Conservation (phyloP, 2,888 invertebrate genomes). For the Azorinus chamasolen region DNA sequence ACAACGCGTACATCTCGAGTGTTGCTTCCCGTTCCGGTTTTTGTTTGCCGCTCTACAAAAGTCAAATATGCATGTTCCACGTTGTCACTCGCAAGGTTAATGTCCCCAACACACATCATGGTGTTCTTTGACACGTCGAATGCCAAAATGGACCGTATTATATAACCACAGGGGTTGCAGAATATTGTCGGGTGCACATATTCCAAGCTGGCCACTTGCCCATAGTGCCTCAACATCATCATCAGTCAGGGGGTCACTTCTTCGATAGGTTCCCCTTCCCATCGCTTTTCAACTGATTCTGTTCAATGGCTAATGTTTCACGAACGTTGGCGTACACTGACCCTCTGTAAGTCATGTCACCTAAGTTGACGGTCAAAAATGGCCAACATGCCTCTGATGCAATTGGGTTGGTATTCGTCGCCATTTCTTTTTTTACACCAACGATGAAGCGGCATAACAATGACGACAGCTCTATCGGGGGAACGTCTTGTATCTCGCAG, state of each 20-base stretch:
- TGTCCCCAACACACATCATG: constrained; percentile 49
- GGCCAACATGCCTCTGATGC: not conserved
- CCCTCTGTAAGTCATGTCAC: not conserved
- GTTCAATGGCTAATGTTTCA: not conserved
- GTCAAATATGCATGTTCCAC: constrained; percentile 34
- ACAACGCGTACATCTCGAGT: constrained; percentile 36
- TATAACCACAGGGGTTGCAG: constrained; percentile 44
- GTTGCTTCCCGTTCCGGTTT: constrained; percentile 45
- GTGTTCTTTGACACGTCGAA: constrained; percentile 33
- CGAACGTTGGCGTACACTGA: not conserved
- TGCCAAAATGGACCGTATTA: constrained; percentile 46
- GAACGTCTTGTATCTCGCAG: too few relatives aligned
- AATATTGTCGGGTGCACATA: constrained; percentile 29
- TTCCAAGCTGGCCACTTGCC: constrained; percentile 31
- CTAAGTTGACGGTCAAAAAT: not conserved
- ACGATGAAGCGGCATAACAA: not conserved
- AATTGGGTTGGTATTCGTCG: not conserved
- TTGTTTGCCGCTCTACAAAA: constrained; percentile 43
- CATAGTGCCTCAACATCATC: constrained; percentile 13
- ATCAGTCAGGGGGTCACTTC: not conserved
- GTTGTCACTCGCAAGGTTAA: constrained; percentile 14
- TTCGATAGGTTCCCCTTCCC: not conserved
- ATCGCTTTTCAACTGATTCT: not conserved
- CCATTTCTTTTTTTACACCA: not conserved
- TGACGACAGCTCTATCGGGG: not conserved